phyloP scores from a whole-genome alignment of 53 echinoderm and acorn worm genomes.

The Mesocentrotus franciscanus region DNA sequence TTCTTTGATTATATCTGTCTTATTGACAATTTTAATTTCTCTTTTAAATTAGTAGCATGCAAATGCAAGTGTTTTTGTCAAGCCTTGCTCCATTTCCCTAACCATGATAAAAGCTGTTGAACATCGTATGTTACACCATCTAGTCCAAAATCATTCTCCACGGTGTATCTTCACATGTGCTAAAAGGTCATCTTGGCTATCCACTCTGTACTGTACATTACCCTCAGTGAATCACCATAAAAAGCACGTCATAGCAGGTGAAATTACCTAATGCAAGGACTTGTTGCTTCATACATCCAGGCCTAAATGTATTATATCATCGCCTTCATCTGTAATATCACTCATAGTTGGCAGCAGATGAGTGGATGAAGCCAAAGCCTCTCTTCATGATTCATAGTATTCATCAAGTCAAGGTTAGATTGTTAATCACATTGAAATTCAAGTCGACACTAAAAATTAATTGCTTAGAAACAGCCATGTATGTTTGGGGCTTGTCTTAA shows the following conservation, averaged over 20 bases:
- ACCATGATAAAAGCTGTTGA: not conserved
- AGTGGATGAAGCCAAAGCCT: not conserved
- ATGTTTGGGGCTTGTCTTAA: not conserved
- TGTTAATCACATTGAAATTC: not conserved
- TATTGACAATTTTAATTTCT: no score
- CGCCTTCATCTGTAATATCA: not conserved
- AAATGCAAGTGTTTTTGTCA: not conserved
- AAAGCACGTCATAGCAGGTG: not conserved
- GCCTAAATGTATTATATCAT: not conserved
- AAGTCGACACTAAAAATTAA: not conserved
- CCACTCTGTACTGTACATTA: not conserved
- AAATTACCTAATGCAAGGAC: not conserved
- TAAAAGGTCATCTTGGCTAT: not conserved
- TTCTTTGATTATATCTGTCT: not conserved
- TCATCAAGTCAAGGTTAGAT: not conserved
- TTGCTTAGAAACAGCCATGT: not conserved
- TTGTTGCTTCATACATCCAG: not conserved
- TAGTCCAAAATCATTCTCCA: not conserved
- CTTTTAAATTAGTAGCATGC: no score
- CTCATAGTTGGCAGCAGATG: not conserved
- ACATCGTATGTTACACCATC: not conserved
- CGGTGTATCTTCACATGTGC: not conserved
- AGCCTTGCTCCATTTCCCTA: not conserved
- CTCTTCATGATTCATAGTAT: not conserved
- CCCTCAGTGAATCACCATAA: not conserved